A percentile compares a stretch with the other conserved stretches of the same genome.
These are phyloP conservation scores for Griposia aprilina DNA, from an alignment of 2,888 invertebrate species.

Conservation along the genomic window DNA sequence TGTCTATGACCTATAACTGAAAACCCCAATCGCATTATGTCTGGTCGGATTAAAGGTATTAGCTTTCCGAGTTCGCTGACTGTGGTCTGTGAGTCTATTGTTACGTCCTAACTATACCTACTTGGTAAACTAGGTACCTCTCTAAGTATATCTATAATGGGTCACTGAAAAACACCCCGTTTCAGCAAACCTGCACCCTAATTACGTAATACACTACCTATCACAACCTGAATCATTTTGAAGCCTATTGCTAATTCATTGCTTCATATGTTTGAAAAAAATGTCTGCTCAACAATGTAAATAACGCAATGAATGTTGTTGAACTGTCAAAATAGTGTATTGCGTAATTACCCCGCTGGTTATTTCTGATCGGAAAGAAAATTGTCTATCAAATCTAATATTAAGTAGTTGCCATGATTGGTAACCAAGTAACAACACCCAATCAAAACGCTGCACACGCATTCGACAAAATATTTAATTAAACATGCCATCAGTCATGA, in stretches of 20 bases:
- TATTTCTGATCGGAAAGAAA: neutral
- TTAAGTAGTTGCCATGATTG: neutral
- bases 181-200: neutral
- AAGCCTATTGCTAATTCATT: no score
- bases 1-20: conserved; percentile 37
- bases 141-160: neutral
- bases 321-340: no score
- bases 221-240: no score
- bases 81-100: neutral
- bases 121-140: neutral
- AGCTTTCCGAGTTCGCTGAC: neutral
- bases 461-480: neutral
- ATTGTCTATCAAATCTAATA: neutral
- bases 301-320: no score
- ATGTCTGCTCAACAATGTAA: no score
- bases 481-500: neutral
- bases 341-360: no score
- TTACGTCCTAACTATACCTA: neutral
- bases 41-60: conserved; percentile 9
- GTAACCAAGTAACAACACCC: neutral
- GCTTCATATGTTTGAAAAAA: no score
- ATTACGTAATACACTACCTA: no score
- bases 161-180: neutral
- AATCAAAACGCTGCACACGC: neutral
- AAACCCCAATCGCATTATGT: conserved; percentile 26